Evolutionary conservation across 2,888 invertebrate species (phyloP).

Genomic region (Mythimna vitellina): DNA sequence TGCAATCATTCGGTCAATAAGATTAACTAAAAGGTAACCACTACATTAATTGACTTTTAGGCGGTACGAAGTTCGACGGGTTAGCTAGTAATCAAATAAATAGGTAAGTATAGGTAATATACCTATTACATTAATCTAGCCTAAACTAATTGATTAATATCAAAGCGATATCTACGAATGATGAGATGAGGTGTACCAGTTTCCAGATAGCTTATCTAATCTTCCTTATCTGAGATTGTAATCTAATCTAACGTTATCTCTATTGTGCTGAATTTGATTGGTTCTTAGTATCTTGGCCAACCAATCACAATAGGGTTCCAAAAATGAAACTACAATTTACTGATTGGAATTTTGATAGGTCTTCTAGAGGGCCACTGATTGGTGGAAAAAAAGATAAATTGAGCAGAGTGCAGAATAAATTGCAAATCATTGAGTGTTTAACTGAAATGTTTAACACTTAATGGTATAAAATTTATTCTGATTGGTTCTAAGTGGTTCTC

Average conservation of each 20-base stretch:
- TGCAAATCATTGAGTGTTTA: too few relatives aligned
- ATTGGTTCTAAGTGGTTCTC: too few relatives aligned
- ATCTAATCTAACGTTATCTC: slow-evolving; percentile 15
- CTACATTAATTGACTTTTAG: too few relatives aligned
- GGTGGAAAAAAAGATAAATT: neutral
- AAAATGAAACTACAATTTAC: neutral
- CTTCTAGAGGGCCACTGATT: neutral
- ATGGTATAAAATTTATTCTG: too few relatives aligned
- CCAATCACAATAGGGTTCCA: slow-evolving; percentile 13
- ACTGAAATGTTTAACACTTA: too few relatives aligned
- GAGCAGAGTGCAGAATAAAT: too few relatives aligned
- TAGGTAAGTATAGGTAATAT: too few relatives aligned
- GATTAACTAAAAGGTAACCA: too few relatives aligned
- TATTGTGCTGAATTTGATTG: slow-evolving; percentile 21
- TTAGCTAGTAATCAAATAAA: too few relatives aligned
- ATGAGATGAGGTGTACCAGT: slow-evolving; percentile 1
- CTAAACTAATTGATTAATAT: neutral
- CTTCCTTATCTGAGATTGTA: slow-evolving; percentile 6
- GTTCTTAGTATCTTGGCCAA: neutral
- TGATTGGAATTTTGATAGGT: slow-evolving; percentile 3
- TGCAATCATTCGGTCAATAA: too few relatives aligned
- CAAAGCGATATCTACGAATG: neutral
- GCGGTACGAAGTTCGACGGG: too few relatives aligned
- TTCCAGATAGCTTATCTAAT: slow-evolving; percentile 20
- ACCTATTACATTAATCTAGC: neutral